A percentile compares a stretch with the other conserved stretches of the same genome.
Conservation (phyloP, 35 echinoderm and acorn worm genomes). For the Anneissia japonica region DNA sequence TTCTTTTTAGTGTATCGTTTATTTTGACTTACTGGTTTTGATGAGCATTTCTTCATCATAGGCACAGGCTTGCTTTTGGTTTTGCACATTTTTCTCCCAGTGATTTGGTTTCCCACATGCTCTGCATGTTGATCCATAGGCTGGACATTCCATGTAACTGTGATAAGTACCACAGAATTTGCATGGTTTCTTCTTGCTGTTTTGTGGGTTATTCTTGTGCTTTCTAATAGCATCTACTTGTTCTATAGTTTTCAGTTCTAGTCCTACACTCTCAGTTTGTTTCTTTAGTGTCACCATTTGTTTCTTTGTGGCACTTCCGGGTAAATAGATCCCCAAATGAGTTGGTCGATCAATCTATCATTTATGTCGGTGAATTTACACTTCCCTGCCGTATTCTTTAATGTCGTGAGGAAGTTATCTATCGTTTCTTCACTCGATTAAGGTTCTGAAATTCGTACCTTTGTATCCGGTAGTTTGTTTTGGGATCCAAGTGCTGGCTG, state of each 20-base stretch:
- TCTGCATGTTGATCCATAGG: constrained; percentile 14
- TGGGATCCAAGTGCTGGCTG: too few relatives aligned
- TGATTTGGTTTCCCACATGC: constrained; percentile 46
- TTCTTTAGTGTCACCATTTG: constrained; percentile 28
- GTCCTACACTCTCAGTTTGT: constrained; percentile 29
- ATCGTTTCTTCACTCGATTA: too few relatives aligned
- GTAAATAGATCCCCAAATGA: constrained; percentile 13
- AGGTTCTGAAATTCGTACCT: too few relatives aligned
- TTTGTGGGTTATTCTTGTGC: too few relatives aligned
- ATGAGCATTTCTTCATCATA: not conserved
- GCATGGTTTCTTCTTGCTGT: not conserved
- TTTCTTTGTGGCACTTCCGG: constrained; percentile 45
- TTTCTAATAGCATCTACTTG: too few relatives aligned
- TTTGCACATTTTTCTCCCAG: constrained; percentile 33
- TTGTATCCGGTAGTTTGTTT: too few relatives aligned
- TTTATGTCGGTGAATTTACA: constrained; percentile 16
- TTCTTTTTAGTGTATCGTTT: not conserved
- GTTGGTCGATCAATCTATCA: constrained; percentile 8
- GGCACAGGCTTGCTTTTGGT: not conserved
- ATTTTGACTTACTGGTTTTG: not conserved
- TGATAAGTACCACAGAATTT: not conserved
- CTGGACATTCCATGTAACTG: constrained; percentile 17
- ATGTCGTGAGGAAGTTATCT: constrained; percentile 1
- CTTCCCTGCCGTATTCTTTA: not conserved
- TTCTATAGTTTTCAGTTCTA: constrained; percentile 12